These are phyloP conservation scores for Apostichopus leukothele DNA, from an alignment of 53 echinoderm and acorn worm species.

Conservation along the genomic window DNA sequence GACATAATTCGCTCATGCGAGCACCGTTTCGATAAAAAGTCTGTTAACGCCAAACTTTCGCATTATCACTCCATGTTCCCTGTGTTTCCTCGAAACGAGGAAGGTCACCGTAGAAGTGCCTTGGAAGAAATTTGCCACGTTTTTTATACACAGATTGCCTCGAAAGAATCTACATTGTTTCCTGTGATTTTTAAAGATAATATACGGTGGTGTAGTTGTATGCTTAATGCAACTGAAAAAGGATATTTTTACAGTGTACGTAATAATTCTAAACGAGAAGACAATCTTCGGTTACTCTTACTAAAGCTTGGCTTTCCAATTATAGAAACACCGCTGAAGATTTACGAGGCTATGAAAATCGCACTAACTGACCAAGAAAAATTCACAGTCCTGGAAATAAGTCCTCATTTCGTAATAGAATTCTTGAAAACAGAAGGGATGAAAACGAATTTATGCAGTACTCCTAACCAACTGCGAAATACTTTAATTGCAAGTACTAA, in stretches of 20 bases:
- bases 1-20: too few species aligned
- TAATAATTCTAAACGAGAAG: neutral
- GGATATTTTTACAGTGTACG: conserved; percentile 7
- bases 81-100: neutral
- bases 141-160: neutral
- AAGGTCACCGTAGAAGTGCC: neutral
- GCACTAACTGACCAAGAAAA: neutral
- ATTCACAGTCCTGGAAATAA: neutral
- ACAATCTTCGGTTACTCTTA: neutral
- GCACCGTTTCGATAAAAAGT: too few species aligned
- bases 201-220: conserved; percentile 21
- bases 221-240: neutral
- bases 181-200: neutral
- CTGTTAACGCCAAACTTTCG: too few species aligned
- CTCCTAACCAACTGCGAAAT: neutral
- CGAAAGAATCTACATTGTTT: neutral
- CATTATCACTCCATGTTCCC: conserved; percentile 23
- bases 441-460: neutral
- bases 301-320: conserved; percentile 1
- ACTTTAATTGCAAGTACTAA: neutral
- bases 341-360: neutral
- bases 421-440: neutral
- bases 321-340: neutral
- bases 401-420: neutral
- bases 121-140: neutral